These are phyloP conservation scores for Agrilus planipennis DNA, from an alignment of 1,140 invertebrate genomes.

Conservation along the genomic window DNA sequence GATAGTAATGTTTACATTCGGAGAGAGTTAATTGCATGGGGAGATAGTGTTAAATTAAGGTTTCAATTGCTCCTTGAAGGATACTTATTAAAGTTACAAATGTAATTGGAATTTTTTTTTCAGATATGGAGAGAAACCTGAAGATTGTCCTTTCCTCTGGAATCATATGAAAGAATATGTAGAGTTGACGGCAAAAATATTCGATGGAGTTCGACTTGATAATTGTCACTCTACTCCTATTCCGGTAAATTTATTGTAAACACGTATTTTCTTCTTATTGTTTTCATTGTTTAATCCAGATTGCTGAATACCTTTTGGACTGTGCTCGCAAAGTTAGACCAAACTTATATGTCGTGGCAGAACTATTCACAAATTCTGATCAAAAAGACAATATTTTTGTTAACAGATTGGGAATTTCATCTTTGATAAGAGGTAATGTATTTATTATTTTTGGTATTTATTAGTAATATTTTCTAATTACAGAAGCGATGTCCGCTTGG, in stretches of 20 bases:
- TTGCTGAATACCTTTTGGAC: slow-evolving; percentile 77
- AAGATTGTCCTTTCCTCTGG: slow-evolving; percentile 92
- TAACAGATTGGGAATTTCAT: slow-evolving; percentile 94
- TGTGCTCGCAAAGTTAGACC: slow-evolving; percentile 76
- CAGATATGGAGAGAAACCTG: slow-evolving; percentile 74
- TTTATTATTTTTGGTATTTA: slow-evolving; percentile 7
- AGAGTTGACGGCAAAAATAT: slow-evolving; percentile 74
- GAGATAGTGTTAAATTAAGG: slow-evolving; percentile 92
- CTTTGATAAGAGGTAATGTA: slow-evolving; percentile 74
- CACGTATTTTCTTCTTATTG: no score
- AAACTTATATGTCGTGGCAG: slow-evolving; percentile 92
- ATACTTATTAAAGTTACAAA: background rate
- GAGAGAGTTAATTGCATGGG: slow-evolving; percentile 93
- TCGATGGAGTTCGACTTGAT: slow-evolving; percentile 92
- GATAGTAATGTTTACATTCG: slow-evolving; percentile 80
- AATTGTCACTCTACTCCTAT: slow-evolving; percentile 99
- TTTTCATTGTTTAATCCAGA: slow-evolving; percentile 40
- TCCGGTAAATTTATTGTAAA: slow-evolving; percentile 70
- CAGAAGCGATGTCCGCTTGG: slow-evolving; percentile 86
- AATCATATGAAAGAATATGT: slow-evolving; percentile 87
- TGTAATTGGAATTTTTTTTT: slow-evolving; percentile 14
- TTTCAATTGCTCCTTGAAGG: slow-evolving; percentile 18
- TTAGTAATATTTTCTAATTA: slow-evolving; percentile 3
- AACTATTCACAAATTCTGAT: slow-evolving; percentile 96
- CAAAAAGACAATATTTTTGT: slow-evolving; percentile 94